phyloP scores from a whole-genome alignment of 2,113 vertebrate species.

The Sarotherodon lohbergeri region DNA sequence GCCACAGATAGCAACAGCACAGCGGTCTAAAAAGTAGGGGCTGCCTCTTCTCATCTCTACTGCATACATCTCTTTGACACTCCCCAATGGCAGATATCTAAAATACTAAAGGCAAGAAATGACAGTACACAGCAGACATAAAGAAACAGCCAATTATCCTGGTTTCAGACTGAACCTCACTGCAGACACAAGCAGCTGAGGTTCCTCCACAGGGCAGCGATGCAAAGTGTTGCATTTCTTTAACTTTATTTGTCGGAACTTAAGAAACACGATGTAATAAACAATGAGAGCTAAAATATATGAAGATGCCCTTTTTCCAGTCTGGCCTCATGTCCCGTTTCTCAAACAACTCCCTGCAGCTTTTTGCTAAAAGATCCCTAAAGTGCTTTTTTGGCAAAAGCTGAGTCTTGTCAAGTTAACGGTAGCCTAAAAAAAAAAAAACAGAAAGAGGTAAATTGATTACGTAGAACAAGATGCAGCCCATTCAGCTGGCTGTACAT shows the following conservation, averaged over 20 bases:
- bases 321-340: background rate
- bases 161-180: conserved; percentile 17
- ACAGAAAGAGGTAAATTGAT: background rate
- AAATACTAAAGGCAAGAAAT: conserved; percentile 37
- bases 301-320: background rate
- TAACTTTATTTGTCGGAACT: conserved; percentile 14
- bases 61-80: conserved; percentile 32
- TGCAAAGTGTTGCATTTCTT: background rate
- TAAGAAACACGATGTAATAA: conserved; percentile 5
- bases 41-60: conserved; percentile 41
- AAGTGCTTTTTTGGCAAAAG: conserved; percentile 46
- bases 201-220: background rate
- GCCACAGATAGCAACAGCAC: conserved; percentile 32
- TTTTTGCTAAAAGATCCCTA: conserved; percentile 12
- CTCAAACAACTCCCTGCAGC: background rate
- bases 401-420: conserved; percentile 12
- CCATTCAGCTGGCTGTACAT: background rate
- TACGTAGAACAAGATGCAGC: conserved; percentile 5
- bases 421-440: background rate
- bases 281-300: background rate
- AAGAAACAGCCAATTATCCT: conserved; percentile 54
- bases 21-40: conserved; percentile 23
- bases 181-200: conserved; percentile 4
- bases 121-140: conserved; percentile 34
- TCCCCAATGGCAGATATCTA: conserved; percentile 42